Conservation (phyloP, 2,113 vertebrate genomes). For the Daubentonia madagascariensis region DNA sequence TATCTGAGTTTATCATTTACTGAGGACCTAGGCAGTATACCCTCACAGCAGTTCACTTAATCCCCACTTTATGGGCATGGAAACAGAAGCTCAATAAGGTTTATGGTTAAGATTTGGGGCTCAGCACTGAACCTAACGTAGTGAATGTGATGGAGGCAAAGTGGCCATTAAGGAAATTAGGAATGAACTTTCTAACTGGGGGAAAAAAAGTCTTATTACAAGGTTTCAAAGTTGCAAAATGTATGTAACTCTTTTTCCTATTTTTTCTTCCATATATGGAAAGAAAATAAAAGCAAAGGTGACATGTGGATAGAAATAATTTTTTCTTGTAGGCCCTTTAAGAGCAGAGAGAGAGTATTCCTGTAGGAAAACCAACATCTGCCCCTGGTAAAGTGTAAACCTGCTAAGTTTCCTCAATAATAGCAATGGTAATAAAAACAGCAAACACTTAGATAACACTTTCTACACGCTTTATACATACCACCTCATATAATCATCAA, state of each 20-base stretch:
- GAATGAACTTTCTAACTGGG: neutral
- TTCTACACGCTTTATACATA: neutral
- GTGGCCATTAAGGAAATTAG: neutral
- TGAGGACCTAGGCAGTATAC: neutral
- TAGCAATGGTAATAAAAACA: neutral
- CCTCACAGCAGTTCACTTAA: neutral
- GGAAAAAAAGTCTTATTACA: neutral
- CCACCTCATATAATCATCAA: neutral
- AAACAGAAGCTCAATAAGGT: neutral
- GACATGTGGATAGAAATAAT: neutral
- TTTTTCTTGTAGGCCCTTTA: neutral
- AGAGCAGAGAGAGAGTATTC: neutral
- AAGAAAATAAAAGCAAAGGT: neutral
- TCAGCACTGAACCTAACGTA: neutral
- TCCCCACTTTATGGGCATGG: neutral
- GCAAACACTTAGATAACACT: neutral
- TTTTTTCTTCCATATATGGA: neutral
- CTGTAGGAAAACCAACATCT: neutral
- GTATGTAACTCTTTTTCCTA: neutral
- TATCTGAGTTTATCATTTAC: neutral
- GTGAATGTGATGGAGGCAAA: neutral
- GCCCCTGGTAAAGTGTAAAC: neutral
- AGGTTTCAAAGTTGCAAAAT: slow-evolving; percentile 11
- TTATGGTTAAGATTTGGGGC: neutral
- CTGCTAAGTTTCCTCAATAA: neutral